Conservation (phyloP, 2,113 vertebrate species). For the Apodemus sylvaticus region DNA sequence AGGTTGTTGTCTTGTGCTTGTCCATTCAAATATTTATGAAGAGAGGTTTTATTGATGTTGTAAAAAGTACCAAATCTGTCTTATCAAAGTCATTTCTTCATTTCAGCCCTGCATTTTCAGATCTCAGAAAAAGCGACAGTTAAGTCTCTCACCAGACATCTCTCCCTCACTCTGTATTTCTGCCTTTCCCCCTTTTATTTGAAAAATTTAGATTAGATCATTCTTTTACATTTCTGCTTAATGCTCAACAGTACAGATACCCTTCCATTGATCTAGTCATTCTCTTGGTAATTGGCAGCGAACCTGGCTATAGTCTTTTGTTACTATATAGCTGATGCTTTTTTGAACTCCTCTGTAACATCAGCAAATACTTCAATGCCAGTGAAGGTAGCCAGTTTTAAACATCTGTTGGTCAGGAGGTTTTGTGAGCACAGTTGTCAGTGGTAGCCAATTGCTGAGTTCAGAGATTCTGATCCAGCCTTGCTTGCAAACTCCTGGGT, state of each 20-base stretch:
- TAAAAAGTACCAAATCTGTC: background rate
- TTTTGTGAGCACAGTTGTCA: background rate
- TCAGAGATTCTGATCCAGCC: background rate
- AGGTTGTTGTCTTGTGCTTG: background rate
- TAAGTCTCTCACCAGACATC: background rate
- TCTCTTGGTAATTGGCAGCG: background rate
- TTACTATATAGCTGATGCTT: background rate
- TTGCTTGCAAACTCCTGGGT: background rate
- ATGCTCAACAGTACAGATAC: background rate
- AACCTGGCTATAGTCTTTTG: background rate
- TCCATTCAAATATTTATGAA: conserved; percentile 25
- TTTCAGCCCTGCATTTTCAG: background rate
- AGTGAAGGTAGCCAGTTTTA: background rate
- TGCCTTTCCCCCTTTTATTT: background rate
- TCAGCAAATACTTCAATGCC: background rate
- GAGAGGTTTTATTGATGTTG: background rate
- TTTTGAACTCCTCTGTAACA: background rate
- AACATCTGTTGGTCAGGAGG: background rate
- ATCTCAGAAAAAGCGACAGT: background rate
- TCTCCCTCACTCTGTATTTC: background rate
- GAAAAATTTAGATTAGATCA: background rate
- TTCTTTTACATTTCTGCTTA: conserved; percentile 8
- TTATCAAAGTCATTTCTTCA: background rate
- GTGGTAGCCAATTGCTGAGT: background rate
- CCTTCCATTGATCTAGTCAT: background rate